Percentiles rank a stretch among this genome's conserved stretches.
Conservation (phyloP, 2,888 invertebrate species). For the Diplazon laetatorius region DNA sequence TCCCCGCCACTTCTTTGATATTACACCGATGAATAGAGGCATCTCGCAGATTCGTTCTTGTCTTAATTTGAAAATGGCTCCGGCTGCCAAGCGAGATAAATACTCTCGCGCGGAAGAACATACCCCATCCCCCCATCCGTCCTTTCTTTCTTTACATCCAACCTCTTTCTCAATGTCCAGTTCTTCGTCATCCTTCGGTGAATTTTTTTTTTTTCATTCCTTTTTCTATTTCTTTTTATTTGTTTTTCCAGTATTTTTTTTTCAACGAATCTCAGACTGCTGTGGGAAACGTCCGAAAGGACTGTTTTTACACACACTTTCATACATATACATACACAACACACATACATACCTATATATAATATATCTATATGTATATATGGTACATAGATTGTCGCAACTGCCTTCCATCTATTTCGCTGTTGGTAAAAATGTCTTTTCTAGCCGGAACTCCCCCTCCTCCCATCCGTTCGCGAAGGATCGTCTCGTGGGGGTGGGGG, state of each 20-base stretch:
- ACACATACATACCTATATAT: not conserved
- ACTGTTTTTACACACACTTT: slow-evolving; percentile 21
- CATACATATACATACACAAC: not conserved
- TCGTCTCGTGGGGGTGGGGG: slow-evolving; percentile 20
- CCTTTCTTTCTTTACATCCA: slow-evolving; percentile 28
- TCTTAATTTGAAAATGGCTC: slow-evolving; percentile 66
- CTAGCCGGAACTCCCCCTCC: slow-evolving; percentile 69
- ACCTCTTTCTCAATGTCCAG: slow-evolving; percentile 56
- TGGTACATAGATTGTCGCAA: slow-evolving; percentile 30
- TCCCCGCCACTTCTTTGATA: slow-evolving; percentile 36
- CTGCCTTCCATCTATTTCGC: slow-evolving; percentile 49
- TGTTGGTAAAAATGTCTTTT: slow-evolving; percentile 75
- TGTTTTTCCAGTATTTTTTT: slow-evolving; percentile 12
- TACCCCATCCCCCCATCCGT: slow-evolving; percentile 9
- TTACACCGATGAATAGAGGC: slow-evolving; percentile 55
- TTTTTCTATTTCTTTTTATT: not conserved
- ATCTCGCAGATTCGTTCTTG: slow-evolving; percentile 63
- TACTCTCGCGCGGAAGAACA: slow-evolving; percentile 45
- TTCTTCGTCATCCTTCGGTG: slow-evolving; percentile 63
- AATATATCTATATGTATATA: not conserved
- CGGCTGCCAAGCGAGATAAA: slow-evolving; percentile 65
- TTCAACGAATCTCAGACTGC: slow-evolving; percentile 45
- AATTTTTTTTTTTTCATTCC: slow-evolving; percentile 49
- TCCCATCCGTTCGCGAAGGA: slow-evolving; percentile 52
- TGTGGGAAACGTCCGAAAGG: slow-evolving; percentile 52